Evolutionary conservation across 2,888 invertebrate genomes (phyloP).

Genomic region (Agrotis ipsilon): DNA sequence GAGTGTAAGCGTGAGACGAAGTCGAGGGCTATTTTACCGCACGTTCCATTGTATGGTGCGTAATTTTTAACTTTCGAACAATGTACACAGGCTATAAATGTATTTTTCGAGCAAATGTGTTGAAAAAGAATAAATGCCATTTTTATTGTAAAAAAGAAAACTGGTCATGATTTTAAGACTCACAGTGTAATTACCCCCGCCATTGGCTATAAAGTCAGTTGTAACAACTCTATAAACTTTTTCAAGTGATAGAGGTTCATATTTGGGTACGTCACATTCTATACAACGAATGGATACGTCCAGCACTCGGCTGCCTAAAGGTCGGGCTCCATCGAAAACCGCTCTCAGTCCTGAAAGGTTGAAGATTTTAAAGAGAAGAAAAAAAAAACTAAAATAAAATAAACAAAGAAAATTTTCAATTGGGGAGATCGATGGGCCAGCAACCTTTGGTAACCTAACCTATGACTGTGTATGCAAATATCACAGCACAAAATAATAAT

Average conservation of each 20-base stretch:
- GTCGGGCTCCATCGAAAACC: constrained; percentile 90
- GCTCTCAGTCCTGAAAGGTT: constrained; percentile 89
- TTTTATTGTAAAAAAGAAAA: neutral
- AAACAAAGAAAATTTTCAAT: too few species aligned
- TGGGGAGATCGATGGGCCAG: constrained; percentile 11
- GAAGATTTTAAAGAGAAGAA: too few species aligned
- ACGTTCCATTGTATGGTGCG: too few species aligned
- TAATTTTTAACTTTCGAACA: too few species aligned
- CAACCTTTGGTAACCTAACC: neutral
- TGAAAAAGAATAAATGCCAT: neutral
- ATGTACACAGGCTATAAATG: too few species aligned
- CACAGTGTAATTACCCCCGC: constrained; percentile 93
- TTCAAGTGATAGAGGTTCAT: constrained; percentile 89
- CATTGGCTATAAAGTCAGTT: constrained; percentile 91
- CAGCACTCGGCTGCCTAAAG: constrained; percentile 90
- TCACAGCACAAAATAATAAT: too few species aligned
- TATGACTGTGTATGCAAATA: too few species aligned
- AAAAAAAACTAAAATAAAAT: too few species aligned
- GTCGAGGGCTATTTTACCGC: too few species aligned
- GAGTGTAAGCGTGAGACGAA: too few species aligned
- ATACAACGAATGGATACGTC: constrained; percentile 91
- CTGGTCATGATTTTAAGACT: constrained; percentile 68
- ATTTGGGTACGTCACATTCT: constrained; percentile 92
- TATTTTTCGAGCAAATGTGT: too few species aligned
- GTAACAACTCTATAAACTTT: constrained; percentile 92